phyloP scores from a whole-genome alignment of 2,113 vertebrate genomes.

The Ceyx cyanopectus region DNA sequence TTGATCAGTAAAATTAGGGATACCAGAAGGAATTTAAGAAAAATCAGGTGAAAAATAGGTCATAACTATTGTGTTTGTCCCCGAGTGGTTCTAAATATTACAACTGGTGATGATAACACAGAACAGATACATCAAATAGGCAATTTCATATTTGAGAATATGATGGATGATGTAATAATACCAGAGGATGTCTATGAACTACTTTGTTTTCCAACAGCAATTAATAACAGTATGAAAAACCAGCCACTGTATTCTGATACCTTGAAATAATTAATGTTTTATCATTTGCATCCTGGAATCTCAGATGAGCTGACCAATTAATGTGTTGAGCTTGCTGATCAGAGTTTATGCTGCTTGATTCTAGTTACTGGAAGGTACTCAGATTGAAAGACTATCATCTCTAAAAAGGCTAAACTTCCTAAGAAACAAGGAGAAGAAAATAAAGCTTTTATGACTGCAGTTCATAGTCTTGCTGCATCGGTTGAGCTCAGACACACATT shows the following conservation, averaged over 20 bases:
- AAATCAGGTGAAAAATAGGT: background rate
- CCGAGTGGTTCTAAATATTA: conserved; percentile 5
- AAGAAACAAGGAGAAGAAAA: background rate
- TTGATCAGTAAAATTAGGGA: background rate
- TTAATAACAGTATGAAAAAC: background rate
- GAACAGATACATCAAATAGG: background rate
- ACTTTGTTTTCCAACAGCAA: conserved; percentile 14
- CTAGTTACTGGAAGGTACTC: background rate
- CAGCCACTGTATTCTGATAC: background rate
- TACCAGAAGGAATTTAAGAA: background rate
- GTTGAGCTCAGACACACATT: background rate
- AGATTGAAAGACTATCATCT: background rate
- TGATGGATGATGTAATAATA: background rate
- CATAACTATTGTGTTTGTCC: background rate
- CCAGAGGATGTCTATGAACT: background rate
- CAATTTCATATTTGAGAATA: conserved; percentile 1
- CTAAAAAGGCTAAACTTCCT: background rate
- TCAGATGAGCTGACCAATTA: background rate
- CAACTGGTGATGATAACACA: background rate
- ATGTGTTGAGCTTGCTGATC: background rate
- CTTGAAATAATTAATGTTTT: conserved; percentile 11
- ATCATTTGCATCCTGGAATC: background rate
- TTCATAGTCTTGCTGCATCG: background rate
- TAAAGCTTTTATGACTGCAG: background rate
- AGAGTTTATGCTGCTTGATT: background rate